Evolutionary conservation across 2,797 vertebrate species (phyloP).

Genomic region (Silurus aristotelis): DNA sequence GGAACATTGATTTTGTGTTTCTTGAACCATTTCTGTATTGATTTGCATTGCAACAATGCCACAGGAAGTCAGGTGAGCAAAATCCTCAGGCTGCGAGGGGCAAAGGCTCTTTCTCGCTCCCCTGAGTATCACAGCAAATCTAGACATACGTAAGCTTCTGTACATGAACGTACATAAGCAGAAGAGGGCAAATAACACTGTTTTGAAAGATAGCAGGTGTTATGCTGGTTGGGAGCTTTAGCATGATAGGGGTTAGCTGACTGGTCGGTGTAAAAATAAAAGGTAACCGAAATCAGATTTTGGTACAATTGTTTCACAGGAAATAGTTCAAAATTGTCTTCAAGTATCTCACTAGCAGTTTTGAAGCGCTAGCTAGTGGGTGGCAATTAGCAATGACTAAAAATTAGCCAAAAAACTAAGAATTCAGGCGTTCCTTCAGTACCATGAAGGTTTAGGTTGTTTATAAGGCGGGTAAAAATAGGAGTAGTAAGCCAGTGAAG

Average conservation of each 20-base stretch:
- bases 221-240: background rate
- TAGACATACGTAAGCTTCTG: background rate
- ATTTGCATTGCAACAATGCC: background rate
- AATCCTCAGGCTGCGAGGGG: background rate
- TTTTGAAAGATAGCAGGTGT: background rate
- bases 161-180: background rate
- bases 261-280: background rate
- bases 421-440: background rate
- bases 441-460: background rate
- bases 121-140: background rate
- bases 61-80: background rate
- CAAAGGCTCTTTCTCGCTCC: background rate
- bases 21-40: background rate
- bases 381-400: background rate
- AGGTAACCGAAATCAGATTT: background rate
- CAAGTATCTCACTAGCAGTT: background rate
- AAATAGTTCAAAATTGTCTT: background rate
- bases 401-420: background rate
- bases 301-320: background rate
- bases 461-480: background rate
- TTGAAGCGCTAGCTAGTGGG: background rate
- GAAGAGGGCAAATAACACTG: background rate
- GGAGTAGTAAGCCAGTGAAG: background rate
- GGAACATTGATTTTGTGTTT: background rate
- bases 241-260: background rate